phyloP scores from a whole-genome alignment of 2,113 vertebrate genomes.

The Myotis lucifugus region DNA sequence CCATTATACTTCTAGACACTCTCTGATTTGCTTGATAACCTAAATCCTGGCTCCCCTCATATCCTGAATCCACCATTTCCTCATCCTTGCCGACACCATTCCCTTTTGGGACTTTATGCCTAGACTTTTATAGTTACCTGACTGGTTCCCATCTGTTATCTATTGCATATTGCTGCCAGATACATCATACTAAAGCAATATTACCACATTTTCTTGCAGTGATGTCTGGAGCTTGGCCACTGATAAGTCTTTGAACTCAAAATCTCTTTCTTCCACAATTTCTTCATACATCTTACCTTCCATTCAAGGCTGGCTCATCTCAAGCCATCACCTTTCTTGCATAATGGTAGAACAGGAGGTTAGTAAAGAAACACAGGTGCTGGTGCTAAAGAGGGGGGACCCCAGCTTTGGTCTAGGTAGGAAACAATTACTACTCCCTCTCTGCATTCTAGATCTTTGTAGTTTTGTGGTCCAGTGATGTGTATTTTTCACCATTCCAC shows the following conservation, averaged over 20 bases:
- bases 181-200: not conserved
- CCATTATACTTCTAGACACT: not conserved
- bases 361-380: not conserved
- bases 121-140: not conserved
- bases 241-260: not conserved
- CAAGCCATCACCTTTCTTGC: not conserved
- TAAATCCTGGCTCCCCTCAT: not conserved
- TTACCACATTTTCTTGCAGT: not conserved
- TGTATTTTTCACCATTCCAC: not conserved
- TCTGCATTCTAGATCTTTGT: not conserved
- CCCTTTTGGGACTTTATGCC: not conserved
- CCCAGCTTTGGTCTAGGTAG: not conserved
- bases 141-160: not conserved
- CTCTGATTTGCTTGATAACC: not conserved
- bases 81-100: not conserved
- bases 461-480: not conserved
- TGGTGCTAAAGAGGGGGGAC: not conserved
- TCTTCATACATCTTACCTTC: not conserved
- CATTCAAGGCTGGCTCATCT: not conserved
- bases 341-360: not conserved
- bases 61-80: not conserved
- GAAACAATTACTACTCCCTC: not conserved
- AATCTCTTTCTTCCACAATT: not conserved
- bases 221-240: not conserved
- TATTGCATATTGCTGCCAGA: not conserved